Evolutionary conservation across 2,113 vertebrate species (phyloP).

Genomic region (Macheiramphus alcinus): DNA sequence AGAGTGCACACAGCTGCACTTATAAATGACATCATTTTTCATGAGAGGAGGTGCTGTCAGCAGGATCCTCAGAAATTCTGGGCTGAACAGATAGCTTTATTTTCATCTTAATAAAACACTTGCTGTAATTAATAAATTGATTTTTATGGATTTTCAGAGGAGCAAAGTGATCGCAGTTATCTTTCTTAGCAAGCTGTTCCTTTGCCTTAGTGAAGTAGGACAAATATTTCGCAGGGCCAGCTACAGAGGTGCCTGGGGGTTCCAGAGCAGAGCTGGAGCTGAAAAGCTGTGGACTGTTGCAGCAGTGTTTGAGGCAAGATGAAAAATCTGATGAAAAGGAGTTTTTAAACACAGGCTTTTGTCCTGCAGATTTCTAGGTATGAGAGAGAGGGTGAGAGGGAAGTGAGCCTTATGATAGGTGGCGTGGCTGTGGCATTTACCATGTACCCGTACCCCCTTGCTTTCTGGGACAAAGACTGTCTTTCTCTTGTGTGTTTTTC

Average conservation of each 20-base stretch:
- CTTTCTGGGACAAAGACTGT: background rate
- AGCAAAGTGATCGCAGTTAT: background rate
- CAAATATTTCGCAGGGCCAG: background rate
- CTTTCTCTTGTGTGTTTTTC: background rate
- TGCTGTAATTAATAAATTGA: background rate
- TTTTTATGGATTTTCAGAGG: background rate
- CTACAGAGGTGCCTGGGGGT: background rate
- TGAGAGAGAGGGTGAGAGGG: background rate
- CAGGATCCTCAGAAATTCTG: background rate
- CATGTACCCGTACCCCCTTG: too few relatives aligned
- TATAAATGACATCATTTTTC: background rate
- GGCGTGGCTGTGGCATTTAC: background rate
- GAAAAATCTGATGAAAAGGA: background rate
- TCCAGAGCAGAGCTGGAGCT: background rate
- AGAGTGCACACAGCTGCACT: background rate
- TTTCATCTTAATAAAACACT: background rate
- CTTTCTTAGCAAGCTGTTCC: background rate
- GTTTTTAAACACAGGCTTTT: background rate
- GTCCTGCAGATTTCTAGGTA: background rate
- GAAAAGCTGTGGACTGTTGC: background rate
- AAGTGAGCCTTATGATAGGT: background rate
- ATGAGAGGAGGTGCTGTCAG: background rate
- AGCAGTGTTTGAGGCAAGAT: background rate
- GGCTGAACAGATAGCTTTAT: background rate
- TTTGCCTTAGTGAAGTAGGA: background rate